These are phyloP conservation scores for Ophion ellenae DNA, from an alignment of 2,888 invertebrate genomes.

Conservation along the genomic window DNA sequence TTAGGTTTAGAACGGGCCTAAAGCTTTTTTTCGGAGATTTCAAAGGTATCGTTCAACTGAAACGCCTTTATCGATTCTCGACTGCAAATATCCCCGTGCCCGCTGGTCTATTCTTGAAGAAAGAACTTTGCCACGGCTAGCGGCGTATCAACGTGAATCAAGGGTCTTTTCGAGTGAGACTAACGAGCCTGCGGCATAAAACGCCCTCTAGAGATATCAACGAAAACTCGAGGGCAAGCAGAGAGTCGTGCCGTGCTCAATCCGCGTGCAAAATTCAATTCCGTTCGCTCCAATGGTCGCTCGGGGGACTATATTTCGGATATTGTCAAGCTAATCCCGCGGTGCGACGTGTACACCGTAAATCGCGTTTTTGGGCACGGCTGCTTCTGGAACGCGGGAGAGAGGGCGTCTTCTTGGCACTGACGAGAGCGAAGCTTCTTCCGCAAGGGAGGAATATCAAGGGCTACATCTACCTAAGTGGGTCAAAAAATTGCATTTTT, in stretches of 20 bases:
- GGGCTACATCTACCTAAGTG: no score
- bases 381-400: background rate
- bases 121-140: background rate
- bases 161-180: background rate
- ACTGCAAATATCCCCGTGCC: background rate
- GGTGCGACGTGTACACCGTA: background rate
- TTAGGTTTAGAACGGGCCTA: background rate
- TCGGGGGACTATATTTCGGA: background rate
- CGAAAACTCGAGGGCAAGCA: background rate
- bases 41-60: background rate
- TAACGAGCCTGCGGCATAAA: background rate
- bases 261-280: background rate
- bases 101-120: constrained; percentile 18
- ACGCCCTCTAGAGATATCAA: background rate
- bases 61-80: background rate
- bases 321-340: background rate
- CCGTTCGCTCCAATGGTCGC: background rate
- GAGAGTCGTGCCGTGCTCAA: background rate
- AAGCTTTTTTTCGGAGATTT: background rate
- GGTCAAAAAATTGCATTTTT: no score
- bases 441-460: background rate
- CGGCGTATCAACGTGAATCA: background rate
- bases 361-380: background rate
- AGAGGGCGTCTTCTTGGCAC: background rate
- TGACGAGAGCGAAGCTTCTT: background rate